Conservation (phyloP, 2,888 invertebrate species). For the Brachyptera risi region DNA sequence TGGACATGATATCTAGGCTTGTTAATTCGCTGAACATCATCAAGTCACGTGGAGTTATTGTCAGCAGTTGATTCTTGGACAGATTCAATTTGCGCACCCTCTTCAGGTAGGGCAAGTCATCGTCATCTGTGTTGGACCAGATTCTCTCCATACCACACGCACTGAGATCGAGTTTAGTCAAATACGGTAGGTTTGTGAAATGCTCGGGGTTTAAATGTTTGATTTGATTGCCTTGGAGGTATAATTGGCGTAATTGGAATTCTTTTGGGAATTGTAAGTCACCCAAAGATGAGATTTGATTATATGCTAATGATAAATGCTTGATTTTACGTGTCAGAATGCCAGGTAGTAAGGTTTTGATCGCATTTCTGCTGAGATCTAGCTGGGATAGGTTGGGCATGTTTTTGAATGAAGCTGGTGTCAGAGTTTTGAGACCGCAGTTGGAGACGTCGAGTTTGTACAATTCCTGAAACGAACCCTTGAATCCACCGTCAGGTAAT, state of each 20-base stretch:
- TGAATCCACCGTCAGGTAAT: constrained; percentile 31
- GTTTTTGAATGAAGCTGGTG: neutral
- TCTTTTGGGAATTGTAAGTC: neutral
- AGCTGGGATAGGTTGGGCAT: neutral
- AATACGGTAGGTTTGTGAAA: neutral
- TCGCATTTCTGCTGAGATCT: neutral
- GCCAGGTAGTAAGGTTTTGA: neutral
- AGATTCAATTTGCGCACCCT: neutral
- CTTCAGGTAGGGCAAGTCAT: neutral
- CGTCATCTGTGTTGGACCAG: neutral
- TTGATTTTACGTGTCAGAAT: neutral
- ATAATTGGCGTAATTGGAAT: neutral
- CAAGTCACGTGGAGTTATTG: neutral
- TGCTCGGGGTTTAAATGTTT: neutral
- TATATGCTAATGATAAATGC: neutral
- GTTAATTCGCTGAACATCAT: neutral
- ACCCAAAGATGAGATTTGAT: neutral
- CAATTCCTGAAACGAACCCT: constrained; percentile 52
- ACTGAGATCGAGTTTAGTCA: neutral
- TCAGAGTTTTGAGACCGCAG: constrained; percentile 53
- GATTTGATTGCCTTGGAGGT: neutral
- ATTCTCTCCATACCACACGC: neutral
- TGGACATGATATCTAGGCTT: neutral
- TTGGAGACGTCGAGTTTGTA: constrained; percentile 69
- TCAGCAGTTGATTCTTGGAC: neutral